Evolutionary conservation across 2,888 invertebrate genomes (phyloP), one percentile per base, ranked within the genome.

Genomic region (Gibbula magus): DNA sequence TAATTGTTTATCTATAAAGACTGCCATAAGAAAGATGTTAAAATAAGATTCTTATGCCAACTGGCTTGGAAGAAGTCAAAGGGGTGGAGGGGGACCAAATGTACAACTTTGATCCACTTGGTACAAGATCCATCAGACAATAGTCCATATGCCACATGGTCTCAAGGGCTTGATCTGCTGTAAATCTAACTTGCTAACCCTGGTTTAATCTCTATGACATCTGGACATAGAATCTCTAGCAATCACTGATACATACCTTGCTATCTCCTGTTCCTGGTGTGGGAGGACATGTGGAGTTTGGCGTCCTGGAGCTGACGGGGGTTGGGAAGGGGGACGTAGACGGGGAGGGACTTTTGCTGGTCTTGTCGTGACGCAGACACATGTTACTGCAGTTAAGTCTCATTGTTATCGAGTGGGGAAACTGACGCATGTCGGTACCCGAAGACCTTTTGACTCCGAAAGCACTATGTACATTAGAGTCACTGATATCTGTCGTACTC

Each of bases 211-310:
- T 20, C 16, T 8, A 54, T 20, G 82, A 75, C 20, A 83, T 82
- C 88, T 88, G 79, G 16, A 61, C 45, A 70, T 1, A 56, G 8
- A 5, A 13, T 2, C 7, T 2, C 20, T 8, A 66, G 22, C 54
- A 54, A 54, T 16, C 22, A 10, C 22, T 22, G 20, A 35, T 5
- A 45, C 45, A 10, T 84, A 90, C 91, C 86, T 88, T 87, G n/a
- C 82, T 82, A 74, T 93, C 92, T 29, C 75, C 75, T 56, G 93
- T 93, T 89, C 86, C 93, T 5, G 95, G 95, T 67, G 95, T 95
- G 74, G 95, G 94, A 29, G 94, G 94, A 88, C 93, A 94, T 81
- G 94, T 93, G 80, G 94, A 94, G 85, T 94, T 94, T 7, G 95
- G 94, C 20, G 95, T 95, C 86, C 94, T 93, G 8, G 95, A 94